A percentile compares a stretch with the other conserved stretches of the same genome.
Evolutionary conservation across 2,113 vertebrate species (phyloP).

Genomic region (Notothenia rossii): DNA sequence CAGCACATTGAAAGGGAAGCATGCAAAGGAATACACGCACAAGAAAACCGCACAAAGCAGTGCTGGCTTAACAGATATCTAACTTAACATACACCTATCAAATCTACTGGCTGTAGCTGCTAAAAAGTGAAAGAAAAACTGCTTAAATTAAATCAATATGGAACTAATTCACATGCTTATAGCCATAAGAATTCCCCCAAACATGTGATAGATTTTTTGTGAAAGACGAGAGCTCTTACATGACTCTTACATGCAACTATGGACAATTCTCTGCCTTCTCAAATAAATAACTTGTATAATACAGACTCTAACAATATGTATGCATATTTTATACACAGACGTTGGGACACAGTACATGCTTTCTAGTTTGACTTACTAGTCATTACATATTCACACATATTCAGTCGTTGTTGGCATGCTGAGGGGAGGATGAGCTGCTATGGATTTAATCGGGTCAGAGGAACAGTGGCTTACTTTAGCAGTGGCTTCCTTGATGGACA

Average conservation of each 20-base stretch:
- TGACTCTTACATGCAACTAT: constrained; percentile 5
- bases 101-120: neutral
- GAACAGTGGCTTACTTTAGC: constrained; percentile 87
- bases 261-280: constrained; percentile 31
- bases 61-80: neutral
- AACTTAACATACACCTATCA: neutral
- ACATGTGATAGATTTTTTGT: neutral
- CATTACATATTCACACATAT: constrained; percentile 50
- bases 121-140: neutral
- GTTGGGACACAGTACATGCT: constrained; percentile 19
- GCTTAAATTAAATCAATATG: neutral
- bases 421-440: constrained; percentile 8
- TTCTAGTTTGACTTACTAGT: constrained; percentile 42
- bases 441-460: constrained; percentile 15
- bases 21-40: constrained; percentile 1
- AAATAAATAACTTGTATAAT: constrained; percentile 45
- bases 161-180: neutral
- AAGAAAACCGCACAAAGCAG: neutral
- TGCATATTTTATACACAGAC: constrained; percentile 40
- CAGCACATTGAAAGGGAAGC: constrained; percentile 2
- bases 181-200: neutral
- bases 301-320: constrained; percentile 31
- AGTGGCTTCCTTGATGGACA: constrained; percentile 88
- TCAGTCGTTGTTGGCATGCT: constrained; percentile 26
- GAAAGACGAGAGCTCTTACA: constrained; percentile 16